phyloP scores from a whole-genome alignment of 2,888 invertebrate species.

The Idaea biselata region DNA sequence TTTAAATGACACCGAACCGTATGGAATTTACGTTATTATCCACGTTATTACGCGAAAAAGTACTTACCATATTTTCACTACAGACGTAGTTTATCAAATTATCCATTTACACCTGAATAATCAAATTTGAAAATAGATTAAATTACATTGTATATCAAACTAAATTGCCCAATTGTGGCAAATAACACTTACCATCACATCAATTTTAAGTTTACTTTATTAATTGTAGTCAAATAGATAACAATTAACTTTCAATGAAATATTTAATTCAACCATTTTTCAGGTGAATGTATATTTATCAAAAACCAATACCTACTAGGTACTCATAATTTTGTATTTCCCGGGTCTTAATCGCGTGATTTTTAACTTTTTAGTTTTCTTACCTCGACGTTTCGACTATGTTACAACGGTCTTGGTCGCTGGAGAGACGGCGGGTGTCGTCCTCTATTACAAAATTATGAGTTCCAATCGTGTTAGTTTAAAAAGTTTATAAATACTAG shows the following conservation, averaged over 20 bases:
- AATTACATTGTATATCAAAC: background rate
- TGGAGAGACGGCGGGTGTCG: no score
- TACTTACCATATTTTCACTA: constrained; percentile 4
- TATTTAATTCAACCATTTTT: constrained; percentile 20
- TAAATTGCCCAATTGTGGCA: background rate
- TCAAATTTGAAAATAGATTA: background rate
- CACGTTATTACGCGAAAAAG: no score
- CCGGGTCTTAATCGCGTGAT: no score
- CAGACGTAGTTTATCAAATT: background rate
- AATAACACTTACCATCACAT: background rate
- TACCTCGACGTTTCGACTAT: no score
- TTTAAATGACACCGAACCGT: no score
- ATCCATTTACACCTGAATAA: background rate
- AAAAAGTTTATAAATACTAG: no score
- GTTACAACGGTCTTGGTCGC: no score
- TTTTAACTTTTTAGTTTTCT: no score
- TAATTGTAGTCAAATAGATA: constrained; percentile 4
- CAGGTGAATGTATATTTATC: constrained; percentile 36
- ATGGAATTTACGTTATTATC: no score
- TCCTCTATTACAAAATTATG: no score
- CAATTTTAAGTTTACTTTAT: background rate
- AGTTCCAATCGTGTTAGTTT: no score
- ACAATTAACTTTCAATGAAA: background rate
- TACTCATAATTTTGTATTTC: no score
- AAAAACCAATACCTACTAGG: constrained; percentile 35